These are phyloP conservation scores for Bufotes viridis DNA, from an alignment of 2,797 vertebrate genomes.

Conservation along the genomic window DNA sequence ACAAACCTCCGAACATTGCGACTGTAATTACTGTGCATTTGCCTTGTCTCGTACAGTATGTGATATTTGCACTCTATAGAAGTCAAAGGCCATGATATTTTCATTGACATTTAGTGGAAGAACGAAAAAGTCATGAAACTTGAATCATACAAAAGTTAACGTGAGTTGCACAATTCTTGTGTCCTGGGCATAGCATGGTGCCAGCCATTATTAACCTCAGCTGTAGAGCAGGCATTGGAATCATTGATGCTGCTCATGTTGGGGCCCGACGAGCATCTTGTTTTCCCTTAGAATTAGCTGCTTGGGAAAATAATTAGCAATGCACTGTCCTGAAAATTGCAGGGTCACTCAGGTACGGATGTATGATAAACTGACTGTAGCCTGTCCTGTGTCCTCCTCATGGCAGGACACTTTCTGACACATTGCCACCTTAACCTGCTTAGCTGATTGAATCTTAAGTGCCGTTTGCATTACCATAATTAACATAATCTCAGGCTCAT, in stretches of 20 bases:
- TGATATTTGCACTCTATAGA: neutral
- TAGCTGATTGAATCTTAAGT: slow-evolving; percentile 68
- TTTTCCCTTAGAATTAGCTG: neutral
- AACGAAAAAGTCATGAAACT: too few species aligned
- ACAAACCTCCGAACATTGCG: neutral
- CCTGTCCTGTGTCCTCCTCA: neutral
- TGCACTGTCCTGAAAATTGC: neutral
- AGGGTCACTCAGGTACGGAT: neutral
- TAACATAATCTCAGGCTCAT: slow-evolving; percentile 71
- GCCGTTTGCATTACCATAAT: slow-evolving; percentile 68
- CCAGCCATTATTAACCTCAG: neutral
- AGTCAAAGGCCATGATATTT: too few species aligned
- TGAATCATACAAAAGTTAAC: too few species aligned
- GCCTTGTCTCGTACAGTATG: neutral
- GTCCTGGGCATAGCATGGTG: too few species aligned
- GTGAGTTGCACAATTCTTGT: too few species aligned
- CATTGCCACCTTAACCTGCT: slow-evolving; percentile 50
- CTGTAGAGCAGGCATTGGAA: neutral
- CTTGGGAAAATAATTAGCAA: neutral
- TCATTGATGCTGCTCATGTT: neutral
- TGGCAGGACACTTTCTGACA: slow-evolving; percentile 46
- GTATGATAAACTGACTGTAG: neutral
- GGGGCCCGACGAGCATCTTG: neutral
- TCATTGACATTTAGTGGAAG: too few species aligned
- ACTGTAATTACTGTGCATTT: neutral